A percentile compares a stretch with the other conserved stretches of the same genome.
Evolutionary conservation across 1,140 invertebrate genomes (phyloP).

Genomic region (Phenacoccus solenopsis): DNA sequence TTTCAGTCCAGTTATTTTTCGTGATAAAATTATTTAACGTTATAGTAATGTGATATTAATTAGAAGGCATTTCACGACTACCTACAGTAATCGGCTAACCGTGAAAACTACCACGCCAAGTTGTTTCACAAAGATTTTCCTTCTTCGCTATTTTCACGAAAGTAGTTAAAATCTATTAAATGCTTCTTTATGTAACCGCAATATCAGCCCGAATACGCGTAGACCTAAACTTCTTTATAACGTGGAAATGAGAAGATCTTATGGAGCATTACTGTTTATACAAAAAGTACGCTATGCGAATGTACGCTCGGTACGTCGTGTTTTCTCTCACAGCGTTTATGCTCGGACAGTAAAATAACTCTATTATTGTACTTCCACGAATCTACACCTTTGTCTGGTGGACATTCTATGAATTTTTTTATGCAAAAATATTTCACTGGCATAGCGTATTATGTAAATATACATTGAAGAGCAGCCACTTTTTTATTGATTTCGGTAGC

Average conservation of each 20-base stretch:
- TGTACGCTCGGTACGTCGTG: too few relatives aligned
- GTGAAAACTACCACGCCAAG: neutral
- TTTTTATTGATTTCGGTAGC: too few relatives aligned
- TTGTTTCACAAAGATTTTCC: neutral
- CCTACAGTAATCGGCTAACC: neutral
- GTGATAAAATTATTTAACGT: neutral
- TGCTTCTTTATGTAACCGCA: neutral
- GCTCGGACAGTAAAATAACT: too few relatives aligned
- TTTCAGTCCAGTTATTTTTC: neutral
- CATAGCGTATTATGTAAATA: too few relatives aligned
- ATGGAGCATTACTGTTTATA: neutral
- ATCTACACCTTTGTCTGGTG: too few relatives aligned
- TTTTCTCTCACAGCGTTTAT: too few relatives aligned
- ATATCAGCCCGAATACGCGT: too few relatives aligned
- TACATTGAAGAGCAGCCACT: too few relatives aligned
- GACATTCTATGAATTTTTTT: too few relatives aligned
- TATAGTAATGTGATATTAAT: neutral
- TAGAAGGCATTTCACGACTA: neutral
- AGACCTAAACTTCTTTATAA: neutral
- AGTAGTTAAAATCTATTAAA: neutral
- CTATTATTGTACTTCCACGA: too few relatives aligned
- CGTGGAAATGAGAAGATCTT: neutral
- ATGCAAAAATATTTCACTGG: too few relatives aligned
- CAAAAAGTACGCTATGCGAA: too few relatives aligned
- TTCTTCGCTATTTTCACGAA: neutral